Percentiles rank a stretch among this genome's conserved stretches.
Conservation (phyloP, 2,113 vertebrate genomes). For the Scortum barcoo region DNA sequence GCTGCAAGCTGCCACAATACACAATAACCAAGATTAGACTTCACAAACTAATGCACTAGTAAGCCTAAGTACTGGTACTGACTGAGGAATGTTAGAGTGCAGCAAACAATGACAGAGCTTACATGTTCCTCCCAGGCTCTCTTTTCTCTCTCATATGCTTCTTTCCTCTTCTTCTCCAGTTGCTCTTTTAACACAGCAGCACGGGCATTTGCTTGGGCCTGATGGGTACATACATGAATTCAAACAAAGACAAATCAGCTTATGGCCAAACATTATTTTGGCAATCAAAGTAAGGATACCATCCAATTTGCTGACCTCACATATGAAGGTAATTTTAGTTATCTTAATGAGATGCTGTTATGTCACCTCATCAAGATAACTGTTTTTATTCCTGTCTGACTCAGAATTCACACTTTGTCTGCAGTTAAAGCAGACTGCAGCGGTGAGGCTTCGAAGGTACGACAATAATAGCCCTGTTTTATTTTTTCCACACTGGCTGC, state of each 20-base stretch:
- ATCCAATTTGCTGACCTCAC: background rate
- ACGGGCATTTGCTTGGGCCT: constrained; percentile 92
- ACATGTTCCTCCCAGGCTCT: constrained; percentile 97
- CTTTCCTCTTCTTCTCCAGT: constrained; percentile 92
- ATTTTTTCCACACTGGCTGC: background rate
- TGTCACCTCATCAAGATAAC: background rate
- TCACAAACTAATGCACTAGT: background rate
- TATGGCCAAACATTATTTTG: background rate
- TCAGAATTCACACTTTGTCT: background rate
- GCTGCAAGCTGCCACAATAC: constrained; percentile 85
- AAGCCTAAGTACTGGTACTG: background rate
- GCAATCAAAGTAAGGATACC: background rate
- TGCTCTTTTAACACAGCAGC: constrained; percentile 94
- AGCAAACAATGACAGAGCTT: constrained; percentile 61
- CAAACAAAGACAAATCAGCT: background rate
- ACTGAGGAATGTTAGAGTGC: background rate
- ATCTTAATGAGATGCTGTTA: background rate
- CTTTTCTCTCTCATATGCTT: constrained; percentile 94
- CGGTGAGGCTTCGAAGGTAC: background rate
- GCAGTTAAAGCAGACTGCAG: background rate
- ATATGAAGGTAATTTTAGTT: background rate
- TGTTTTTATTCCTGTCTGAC: background rate
- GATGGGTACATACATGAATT: background rate
- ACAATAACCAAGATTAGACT: constrained; percentile 10
- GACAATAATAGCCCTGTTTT: background rate